phyloP scores from a whole-genome alignment of 1,140 invertebrate species.

The Cydia pomonella region DNA sequence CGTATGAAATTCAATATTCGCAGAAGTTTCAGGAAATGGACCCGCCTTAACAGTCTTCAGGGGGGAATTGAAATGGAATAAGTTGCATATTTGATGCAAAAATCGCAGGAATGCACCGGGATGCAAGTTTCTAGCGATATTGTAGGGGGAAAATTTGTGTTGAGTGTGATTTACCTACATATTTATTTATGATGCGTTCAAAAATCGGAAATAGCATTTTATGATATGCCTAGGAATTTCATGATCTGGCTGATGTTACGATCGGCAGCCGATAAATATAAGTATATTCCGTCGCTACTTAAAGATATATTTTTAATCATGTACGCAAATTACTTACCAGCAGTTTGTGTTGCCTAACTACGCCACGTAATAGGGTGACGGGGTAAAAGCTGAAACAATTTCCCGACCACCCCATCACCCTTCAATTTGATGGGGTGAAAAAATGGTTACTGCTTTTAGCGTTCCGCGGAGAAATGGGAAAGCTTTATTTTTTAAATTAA shows the following conservation, averaged over 20 bases:
- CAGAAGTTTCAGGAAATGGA: constrained; percentile 3
- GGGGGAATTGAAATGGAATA: neutral
- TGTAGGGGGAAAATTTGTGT: neutral
- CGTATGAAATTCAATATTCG: neutral
- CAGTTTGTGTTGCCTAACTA: constrained; percentile 21
- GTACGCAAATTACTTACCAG: neutral
- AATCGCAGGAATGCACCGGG: neutral
- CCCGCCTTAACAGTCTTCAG: constrained; percentile 1
- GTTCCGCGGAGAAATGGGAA: neutral
- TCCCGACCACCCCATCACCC: neutral
- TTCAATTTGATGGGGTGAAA: constrained; percentile 30
- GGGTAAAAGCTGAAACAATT: constrained; percentile 32
- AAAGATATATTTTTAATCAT: no score
- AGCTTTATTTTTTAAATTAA: neutral
- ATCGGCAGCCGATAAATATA: no score
- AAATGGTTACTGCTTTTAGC: constrained; percentile 26
- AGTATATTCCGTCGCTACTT: no score
- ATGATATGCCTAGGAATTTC: no score
- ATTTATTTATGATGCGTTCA: no score
- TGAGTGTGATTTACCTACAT: neutral
- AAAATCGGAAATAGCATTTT: no score
- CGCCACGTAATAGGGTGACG: constrained; percentile 19
- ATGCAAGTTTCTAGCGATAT: neutral
- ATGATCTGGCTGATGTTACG: no score
- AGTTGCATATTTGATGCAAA: constrained; percentile 15